phyloP scores from a whole-genome alignment of 92 coral and sea anemone species.

The Umimayanthus chanpuru region DNA sequence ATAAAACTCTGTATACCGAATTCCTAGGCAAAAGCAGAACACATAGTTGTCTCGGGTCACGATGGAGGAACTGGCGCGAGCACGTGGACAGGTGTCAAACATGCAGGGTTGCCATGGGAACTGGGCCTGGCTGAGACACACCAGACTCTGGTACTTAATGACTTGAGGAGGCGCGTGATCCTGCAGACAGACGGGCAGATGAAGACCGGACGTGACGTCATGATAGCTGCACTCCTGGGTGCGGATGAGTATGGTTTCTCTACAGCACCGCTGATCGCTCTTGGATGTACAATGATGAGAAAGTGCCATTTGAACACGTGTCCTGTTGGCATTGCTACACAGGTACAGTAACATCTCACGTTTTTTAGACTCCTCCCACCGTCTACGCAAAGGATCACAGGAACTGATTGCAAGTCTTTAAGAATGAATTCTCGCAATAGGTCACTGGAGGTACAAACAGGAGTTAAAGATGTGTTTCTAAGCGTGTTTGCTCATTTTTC shows the following conservation, averaged over 20 bases:
- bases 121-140: constrained; percentile 95
- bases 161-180: constrained; percentile 85
- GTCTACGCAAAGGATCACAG: too few species aligned
- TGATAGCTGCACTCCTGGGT: constrained; percentile 88
- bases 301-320: constrained; percentile 97
- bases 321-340: constrained; percentile 99
- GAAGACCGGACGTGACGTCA: constrained; percentile 95
- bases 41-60: constrained; percentile 95
- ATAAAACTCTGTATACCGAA: not conserved
- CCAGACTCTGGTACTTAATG: constrained; percentile 91
- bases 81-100: constrained; percentile 98
- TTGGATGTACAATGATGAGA: constrained; percentile 99
- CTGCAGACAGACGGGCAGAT: constrained; percentile 96
- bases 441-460: too few species aligned
- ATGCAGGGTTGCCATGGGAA: constrained; percentile 99
- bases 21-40: constrained; percentile 92
- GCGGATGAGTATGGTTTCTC: constrained; percentile 98
- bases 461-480: too few species aligned
- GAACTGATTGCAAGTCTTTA: too few species aligned
- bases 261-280: constrained; percentile 93
- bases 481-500: too few species aligned
- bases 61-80: constrained; percentile 99
- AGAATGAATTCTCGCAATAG: too few species aligned
- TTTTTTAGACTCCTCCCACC: too few species aligned
- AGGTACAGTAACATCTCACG: constrained; percentile 50